A percentile compares a stretch with the other conserved stretches of the same genome.
Conservation (phyloP, 2,797 vertebrate species). For the Amazona ochrocephala region DNA sequence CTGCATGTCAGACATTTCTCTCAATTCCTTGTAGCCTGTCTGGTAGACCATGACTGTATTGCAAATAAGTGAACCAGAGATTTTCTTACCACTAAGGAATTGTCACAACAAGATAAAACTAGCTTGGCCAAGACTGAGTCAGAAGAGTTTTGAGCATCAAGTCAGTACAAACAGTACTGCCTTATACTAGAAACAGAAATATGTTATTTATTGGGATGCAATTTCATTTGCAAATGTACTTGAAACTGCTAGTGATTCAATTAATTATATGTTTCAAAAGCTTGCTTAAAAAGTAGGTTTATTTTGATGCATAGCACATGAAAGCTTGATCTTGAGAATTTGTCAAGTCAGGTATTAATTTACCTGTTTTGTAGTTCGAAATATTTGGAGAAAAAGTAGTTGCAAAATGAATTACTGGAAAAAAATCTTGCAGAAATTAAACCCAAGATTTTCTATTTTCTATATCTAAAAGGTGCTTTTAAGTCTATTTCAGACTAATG, state of each 20-base stretch:
- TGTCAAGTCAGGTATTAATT: neutral
- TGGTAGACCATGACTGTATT: neutral
- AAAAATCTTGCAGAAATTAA: neutral
- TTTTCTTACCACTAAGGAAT: neutral
- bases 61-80: neutral
- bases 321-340: neutral
- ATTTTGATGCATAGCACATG: neutral
- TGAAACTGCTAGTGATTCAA: neutral
- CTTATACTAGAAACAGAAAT: neutral
- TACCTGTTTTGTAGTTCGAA: neutral
- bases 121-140: neutral
- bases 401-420: neutral
- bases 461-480: neutral
- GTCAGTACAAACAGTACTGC: neutral
- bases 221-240: neutral
- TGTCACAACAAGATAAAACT: neutral
- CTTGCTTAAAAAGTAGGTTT: neutral
- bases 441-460: neutral
- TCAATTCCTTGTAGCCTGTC: neutral
- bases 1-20: neutral
- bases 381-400: neutral
- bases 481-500: neutral
- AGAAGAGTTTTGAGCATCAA: neutral
- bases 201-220: neutral
- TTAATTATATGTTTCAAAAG: neutral